Evolutionary conservation across 2,888 invertebrate genomes (phyloP).

Genomic region (Oxystoma pomonae): DNA sequence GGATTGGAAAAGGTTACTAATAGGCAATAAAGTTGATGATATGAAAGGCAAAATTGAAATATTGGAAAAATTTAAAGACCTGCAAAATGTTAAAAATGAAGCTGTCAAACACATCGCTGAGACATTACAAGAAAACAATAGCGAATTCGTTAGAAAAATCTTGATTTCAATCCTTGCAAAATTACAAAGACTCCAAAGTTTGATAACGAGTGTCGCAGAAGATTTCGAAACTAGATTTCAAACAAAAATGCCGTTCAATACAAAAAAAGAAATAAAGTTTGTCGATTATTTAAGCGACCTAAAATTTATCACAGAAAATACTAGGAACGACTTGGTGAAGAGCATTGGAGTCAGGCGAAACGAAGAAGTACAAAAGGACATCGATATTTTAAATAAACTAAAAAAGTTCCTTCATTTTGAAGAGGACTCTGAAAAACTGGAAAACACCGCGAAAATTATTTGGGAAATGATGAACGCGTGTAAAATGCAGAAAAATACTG

Average conservation of each 20-base stretch:
- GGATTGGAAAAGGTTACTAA: slow-evolving; percentile 40
- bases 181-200: slow-evolving; percentile 41
- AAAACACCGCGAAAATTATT: slow-evolving; percentile 41
- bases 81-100: slow-evolving; percentile 36
- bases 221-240: slow-evolving; percentile 39
- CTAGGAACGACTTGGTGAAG: slow-evolving; percentile 53
- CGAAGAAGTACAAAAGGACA: slow-evolving; percentile 40
- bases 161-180: slow-evolving; percentile 38
- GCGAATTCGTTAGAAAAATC: slow-evolving; percentile 35
- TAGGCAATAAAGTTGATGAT: slow-evolving; percentile 34
- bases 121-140: slow-evolving; percentile 29
- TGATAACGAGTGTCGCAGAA: slow-evolving; percentile 37
- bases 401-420: slow-evolving; percentile 50
- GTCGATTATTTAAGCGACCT: slow-evolving; percentile 47
- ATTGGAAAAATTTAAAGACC: slow-evolving; percentile 37
- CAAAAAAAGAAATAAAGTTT: slow-evolving; percentile 52
- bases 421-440: slow-evolving; percentile 43
- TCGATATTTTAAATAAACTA: slow-evolving; percentile 39
- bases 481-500: slow-evolving; percentile 44
- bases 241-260: slow-evolving; percentile 50
- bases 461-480: slow-evolving; percentile 45
- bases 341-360: slow-evolving; percentile 51
- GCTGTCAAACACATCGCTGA: slow-evolving; percentile 30
- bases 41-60: slow-evolving; percentile 35
- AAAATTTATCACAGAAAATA: slow-evolving; percentile 55